Percentiles rank a stretch among this genome's conserved stretches.
Conservation (phyloP, 2,797 vertebrate genomes). For the Leuciscus waleckii region DNA sequence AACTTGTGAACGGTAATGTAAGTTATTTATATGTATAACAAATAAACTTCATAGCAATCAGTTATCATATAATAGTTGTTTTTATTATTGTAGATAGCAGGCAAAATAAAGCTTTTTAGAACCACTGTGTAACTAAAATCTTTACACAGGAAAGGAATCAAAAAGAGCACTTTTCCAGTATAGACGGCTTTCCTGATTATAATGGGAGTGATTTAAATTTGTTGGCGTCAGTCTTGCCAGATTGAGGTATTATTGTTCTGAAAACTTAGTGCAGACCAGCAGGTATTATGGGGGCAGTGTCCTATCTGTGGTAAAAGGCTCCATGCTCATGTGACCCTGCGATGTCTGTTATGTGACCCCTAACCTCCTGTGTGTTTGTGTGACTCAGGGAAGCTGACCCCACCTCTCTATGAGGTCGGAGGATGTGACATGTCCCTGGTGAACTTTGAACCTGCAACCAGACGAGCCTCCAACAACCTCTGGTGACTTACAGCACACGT, state of each 20-base stretch:
- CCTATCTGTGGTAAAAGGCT: neutral
- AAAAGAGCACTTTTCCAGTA: neutral
- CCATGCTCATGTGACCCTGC: constrained; percentile 52
- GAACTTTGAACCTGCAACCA: constrained; percentile 97
- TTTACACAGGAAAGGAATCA: neutral
- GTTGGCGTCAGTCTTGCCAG: neutral
- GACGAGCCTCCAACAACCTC: constrained; percentile 96
- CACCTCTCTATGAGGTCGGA: constrained; percentile 92
- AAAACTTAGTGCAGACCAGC: neutral
- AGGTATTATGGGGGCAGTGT: neutral
- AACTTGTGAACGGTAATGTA: neutral
- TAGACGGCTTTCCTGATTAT: neutral
- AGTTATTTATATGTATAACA: neutral
- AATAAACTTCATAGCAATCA: neutral
- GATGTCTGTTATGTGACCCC: constrained; percentile 60
- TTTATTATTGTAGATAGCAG: neutral
- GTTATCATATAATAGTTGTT: neutral
- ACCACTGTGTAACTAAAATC: neutral
- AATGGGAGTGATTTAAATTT: neutral
- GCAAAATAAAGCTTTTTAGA: neutral
- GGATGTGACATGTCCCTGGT: constrained; percentile 98
- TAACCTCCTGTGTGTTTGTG: constrained; percentile 45
- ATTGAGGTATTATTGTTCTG: neutral
- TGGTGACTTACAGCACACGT: constrained; percentile 81
- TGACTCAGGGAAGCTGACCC: constrained; percentile 91